Percentiles rank a stretch among this genome's conserved stretches.
Conservation (phyloP, 1,140 invertebrate species). For the Coptotermes formosanus region DNA sequence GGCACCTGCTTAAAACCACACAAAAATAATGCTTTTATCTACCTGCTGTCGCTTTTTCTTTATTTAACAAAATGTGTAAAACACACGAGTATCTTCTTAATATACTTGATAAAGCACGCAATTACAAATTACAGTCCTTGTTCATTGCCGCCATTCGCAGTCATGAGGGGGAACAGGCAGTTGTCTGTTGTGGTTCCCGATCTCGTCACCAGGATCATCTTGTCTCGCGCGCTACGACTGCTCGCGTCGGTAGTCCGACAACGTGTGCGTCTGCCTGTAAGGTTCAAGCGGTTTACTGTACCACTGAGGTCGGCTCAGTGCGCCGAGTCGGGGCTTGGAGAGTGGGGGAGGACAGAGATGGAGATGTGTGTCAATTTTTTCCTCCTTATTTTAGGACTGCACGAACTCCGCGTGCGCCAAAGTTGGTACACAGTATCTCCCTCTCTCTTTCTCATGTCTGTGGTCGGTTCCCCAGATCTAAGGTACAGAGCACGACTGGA, state of each 20-base stretch:
- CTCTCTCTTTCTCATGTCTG: not conserved
- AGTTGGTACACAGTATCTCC: not conserved
- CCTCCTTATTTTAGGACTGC: not conserved
- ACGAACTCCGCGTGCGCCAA: not conserved
- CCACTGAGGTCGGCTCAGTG: not conserved
- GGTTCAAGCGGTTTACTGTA: constrained; percentile 1
- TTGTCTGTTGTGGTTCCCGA: not conserved
- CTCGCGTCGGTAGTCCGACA: not conserved
- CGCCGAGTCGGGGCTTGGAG: not conserved
- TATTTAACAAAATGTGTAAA: too few species aligned
- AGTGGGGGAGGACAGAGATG: not conserved
- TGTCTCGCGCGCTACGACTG: not conserved
- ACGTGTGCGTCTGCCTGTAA: not conserved
- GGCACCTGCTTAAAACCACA: too few species aligned
- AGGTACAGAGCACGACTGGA: not conserved
- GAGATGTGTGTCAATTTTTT: constrained; percentile 5
- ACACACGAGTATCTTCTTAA: too few species aligned
- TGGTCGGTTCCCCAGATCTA: not conserved
- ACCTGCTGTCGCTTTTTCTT: too few species aligned
- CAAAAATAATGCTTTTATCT: too few species aligned
- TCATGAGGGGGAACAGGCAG: not conserved
- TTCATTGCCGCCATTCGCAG: too few species aligned
- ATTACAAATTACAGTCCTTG: too few species aligned
- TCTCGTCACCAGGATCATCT: not conserved
- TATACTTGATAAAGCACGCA: too few species aligned